Evolutionary conservation across 2,797 vertebrate genomes (phyloP).

Genomic region (Momotus momota): DNA sequence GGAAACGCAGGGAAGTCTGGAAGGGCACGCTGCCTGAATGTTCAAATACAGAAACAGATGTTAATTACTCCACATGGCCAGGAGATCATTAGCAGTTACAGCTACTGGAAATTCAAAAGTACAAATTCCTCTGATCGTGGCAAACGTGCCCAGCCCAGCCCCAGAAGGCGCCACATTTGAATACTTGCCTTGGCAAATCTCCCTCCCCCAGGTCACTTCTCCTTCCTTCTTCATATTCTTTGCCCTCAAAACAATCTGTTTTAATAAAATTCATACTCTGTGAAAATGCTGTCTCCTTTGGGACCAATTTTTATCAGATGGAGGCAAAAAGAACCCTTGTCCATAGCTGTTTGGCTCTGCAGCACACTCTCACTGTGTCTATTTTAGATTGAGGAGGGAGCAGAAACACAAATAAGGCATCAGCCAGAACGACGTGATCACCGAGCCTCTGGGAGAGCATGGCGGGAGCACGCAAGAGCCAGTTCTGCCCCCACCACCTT

Average conservation of each 20-base stretch:
- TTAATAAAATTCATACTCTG: background rate
- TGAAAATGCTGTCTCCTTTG: background rate
- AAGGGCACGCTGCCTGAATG: slow-evolving; percentile 6
- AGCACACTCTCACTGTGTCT: background rate
- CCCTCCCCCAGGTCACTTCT: background rate
- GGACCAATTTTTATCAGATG: background rate
- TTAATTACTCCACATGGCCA: background rate
- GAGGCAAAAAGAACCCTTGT: background rate
- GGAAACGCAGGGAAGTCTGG: background rate
- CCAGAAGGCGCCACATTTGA: background rate
- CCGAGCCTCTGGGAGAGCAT: background rate
- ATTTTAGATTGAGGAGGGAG: background rate
- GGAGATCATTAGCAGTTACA: slow-evolving; percentile 13
- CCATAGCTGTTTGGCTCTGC: background rate
- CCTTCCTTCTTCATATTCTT: background rate
- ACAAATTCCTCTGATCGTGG: background rate
- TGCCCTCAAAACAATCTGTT: background rate
- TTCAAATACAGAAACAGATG: slow-evolving; percentile 46
- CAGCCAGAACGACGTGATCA: background rate
- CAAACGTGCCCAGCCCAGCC: background rate
- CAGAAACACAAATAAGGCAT: background rate
- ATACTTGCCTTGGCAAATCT: background rate
- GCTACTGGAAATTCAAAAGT: background rate
- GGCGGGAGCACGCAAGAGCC: fast-evolving
- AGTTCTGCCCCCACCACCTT: background rate